phyloP scores from a whole-genome alignment of 2,888 invertebrate species.

The Aethes cnicana region DNA sequence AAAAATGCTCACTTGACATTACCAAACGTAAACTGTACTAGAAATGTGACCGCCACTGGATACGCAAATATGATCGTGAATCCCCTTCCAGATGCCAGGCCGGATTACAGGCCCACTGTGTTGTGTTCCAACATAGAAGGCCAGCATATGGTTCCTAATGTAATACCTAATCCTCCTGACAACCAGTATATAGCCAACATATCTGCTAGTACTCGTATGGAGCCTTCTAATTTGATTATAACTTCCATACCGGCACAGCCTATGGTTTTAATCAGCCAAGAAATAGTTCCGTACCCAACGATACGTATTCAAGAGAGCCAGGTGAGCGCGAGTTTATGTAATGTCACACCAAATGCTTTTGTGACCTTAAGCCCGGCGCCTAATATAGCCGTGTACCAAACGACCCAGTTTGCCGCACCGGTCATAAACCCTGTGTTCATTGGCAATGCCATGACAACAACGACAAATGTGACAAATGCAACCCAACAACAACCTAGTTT shows the following conservation, averaged over 20 bases:
- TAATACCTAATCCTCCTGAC: slow-evolving; percentile 6
- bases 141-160: slow-evolving; percentile 1
- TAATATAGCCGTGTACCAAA: slow-evolving; percentile 51
- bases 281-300: slow-evolving; percentile 47
- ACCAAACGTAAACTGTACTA: neutral
- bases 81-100: neutral
- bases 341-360: slow-evolving; percentile 41
- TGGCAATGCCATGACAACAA: slow-evolving; percentile 44
- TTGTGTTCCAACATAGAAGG: neutral
- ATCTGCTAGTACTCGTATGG: slow-evolving; percentile 26
- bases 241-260: slow-evolving; percentile 44
- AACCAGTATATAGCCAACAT: slow-evolving; percentile 8
- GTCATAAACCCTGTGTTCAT: slow-evolving; percentile 50
- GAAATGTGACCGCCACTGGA: neutral
- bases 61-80: slow-evolving; percentile 10
- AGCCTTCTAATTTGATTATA: slow-evolving; percentile 43
- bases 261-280: slow-evolving; percentile 52
- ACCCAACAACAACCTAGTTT: neutral
- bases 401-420: slow-evolving; percentile 50
- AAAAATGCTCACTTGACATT: slow-evolving; percentile 2
- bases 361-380: slow-evolving; percentile 45
- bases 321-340: slow-evolving; percentile 34
- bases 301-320: slow-evolving; percentile 41
- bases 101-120: neutral
- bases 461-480: slow-evolving; percentile 29